A percentile compares a stretch with the other conserved stretches of the same genome.
Conservation (phyloP, 2,888 invertebrate genomes). For the Epinotia demarniana region DNA sequence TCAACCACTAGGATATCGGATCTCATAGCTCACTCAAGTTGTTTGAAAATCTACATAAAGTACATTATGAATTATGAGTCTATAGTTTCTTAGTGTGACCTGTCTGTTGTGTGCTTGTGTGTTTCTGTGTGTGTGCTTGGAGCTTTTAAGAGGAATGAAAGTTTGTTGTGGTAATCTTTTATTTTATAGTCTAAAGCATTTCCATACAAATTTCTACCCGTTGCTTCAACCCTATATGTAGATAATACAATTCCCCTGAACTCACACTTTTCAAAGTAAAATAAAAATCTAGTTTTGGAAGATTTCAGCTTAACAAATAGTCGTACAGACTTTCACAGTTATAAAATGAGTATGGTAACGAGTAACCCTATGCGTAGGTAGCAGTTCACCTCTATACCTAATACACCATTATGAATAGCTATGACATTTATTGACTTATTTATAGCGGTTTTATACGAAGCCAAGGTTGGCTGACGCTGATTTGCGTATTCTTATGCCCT, state of each 20-base stretch:
- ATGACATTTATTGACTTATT: slow-evolving; percentile 59
- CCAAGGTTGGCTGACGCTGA: slow-evolving; percentile 62
- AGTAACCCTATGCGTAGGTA: slow-evolving; percentile 26
- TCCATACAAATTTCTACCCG: no score
- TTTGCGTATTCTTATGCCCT: slow-evolving; percentile 54
- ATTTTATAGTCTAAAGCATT: no score
- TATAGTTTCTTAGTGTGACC: no score
- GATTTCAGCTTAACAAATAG: neutral
- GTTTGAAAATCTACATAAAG: slow-evolving; percentile 1
- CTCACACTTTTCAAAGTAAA: no score
- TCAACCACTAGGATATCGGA: slow-evolving; percentile 25
- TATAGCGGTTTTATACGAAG: slow-evolving; percentile 59
- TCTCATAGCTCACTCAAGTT: slow-evolving; percentile 25
- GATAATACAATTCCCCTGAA: no score
- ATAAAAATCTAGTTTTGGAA: no score
- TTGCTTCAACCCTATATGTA: no score
- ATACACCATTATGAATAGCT: slow-evolving; percentile 53
- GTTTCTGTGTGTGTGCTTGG: no score
- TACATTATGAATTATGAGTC: neutral
- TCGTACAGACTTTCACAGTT: neutral
- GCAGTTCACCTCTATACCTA: slow-evolving; percentile 39
- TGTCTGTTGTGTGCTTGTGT: no score
- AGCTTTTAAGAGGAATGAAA: no score
- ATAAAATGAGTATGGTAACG: neutral
- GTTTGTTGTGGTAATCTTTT: no score